These are phyloP conservation scores for Tachina grossa DNA, from an alignment of 2,888 invertebrate species.

Conservation along the genomic window DNA sequence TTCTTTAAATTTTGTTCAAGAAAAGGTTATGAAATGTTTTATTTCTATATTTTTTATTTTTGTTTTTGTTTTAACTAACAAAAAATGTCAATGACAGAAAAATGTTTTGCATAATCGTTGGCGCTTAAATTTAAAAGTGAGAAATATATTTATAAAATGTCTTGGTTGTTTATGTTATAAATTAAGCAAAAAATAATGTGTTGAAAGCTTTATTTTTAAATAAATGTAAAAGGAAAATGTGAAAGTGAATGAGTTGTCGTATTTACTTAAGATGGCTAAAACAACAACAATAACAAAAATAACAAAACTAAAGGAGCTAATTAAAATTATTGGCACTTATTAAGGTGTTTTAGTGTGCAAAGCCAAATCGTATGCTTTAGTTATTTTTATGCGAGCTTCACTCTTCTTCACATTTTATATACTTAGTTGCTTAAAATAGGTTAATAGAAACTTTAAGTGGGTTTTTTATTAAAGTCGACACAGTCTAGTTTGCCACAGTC, in stretches of 20 bases:
- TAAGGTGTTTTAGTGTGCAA: constrained; percentile 4
- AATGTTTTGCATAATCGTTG: constrained; percentile 52
- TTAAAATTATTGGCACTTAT: constrained; percentile 55
- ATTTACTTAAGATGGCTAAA: constrained; percentile 16
- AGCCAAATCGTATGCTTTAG: constrained; percentile 22
- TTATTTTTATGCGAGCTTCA: background rate
- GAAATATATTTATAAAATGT: constrained; percentile 1
- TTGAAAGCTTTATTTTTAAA: constrained; percentile 19
- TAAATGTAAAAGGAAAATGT: constrained; percentile 6
- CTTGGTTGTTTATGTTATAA: constrained; percentile 44
- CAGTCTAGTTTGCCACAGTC: too few species aligned
- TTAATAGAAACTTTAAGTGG: too few species aligned
- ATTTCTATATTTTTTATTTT: constrained; percentile 13
- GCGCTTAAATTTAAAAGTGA: constrained; percentile 27
- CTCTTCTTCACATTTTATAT: too few species aligned
- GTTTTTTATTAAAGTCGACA: too few species aligned
- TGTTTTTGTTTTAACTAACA: background rate
- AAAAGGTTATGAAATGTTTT: constrained; percentile 33
- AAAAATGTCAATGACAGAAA: constrained; percentile 52
- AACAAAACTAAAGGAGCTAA: too few species aligned
- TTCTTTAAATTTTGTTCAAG: background rate
- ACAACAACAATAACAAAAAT: background rate
- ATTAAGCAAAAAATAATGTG: background rate
- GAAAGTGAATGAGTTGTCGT: background rate
- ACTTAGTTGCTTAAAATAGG: too few species aligned